Evolutionary conservation across 2,797 vertebrate species (phyloP), one percentile per base, ranked within the genome.

Genomic region (Esox lucius): DNA sequence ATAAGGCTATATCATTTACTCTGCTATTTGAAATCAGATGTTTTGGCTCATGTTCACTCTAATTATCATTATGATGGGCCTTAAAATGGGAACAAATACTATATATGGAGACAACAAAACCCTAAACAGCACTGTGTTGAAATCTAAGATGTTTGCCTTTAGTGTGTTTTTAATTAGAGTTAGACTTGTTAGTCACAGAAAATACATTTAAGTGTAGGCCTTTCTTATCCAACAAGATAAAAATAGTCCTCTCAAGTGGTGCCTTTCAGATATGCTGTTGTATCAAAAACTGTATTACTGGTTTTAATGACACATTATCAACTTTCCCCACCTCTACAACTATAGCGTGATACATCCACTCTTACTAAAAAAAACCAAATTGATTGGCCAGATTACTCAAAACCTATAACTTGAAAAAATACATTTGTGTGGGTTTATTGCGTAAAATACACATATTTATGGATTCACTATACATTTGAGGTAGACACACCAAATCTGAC

Each of bases 131-230:
- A 22, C 7, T 73, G 7, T 73, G 16, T 70, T 49, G 56, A 35
- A 66, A 64, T 68, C 7, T 11, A 19, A 49, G 22, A 7, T 35
- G 48, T 75, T 72, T 66, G 22, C 26, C 74, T 26, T 68, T 48
- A 65, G 46, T 69, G 17, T 61, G 65, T 68, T 79, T 69, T 73
- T 79, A 75, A 72, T 79, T 79, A 56, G 39, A 56, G 64, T 71
- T 56, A 71, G 8, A 5, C 64, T 56, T 64, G 42, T 70, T 70
- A 39, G 26, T 53, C 46, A 64, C 22, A 73, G 46, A 76, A 26
- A 64, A 31, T 39, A 68, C n/a, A 70, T 35, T 26, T 70, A 26
- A 13, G 12, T 24, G 53, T 49, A 26, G 24, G 19, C 46, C 16
- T 9, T n/a, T 51, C 46, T 70, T 31, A 71, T 46, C 26, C 11